Percentiles rank a stretch among this genome's conserved stretches.
Evolutionary conservation across 53 echinoderm and acorn worm species (phyloP).

Genomic region (Antedon mediterranea): DNA sequence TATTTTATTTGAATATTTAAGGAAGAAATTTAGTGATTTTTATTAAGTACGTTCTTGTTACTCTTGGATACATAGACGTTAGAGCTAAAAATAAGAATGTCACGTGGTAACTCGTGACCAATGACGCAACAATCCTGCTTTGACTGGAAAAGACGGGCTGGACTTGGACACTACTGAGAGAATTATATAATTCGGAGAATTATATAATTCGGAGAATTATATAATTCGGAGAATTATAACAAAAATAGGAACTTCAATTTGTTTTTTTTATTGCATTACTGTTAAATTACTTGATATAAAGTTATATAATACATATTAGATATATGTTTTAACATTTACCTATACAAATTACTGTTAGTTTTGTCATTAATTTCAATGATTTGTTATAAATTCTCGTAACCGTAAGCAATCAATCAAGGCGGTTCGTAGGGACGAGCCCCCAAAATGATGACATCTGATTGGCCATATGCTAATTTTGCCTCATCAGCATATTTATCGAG

Average conservation of each 20-base stretch:
- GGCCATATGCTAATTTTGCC: constrained; percentile 22
- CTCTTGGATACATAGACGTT: neutral
- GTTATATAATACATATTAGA: too few species aligned
- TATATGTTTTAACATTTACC: too few species aligned
- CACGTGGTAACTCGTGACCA: neutral
- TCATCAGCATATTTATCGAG: constrained; percentile 34
- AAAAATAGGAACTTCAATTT: too few species aligned
- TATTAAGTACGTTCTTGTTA: neutral
- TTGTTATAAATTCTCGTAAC: constrained; percentile 57
- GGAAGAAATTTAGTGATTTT: neutral
- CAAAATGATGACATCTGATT: constrained; percentile 29
- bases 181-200: too few species aligned
- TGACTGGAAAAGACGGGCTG: neutral
- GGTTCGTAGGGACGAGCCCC: constrained; percentile 39
- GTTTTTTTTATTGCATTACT: too few species aligned
- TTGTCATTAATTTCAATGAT: neutral
- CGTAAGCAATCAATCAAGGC: constrained; percentile 21
- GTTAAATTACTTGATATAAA: too few species aligned
- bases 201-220: too few species aligned
- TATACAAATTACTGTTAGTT: too few species aligned
- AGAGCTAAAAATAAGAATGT: neutral
- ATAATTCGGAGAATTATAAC: too few species aligned
- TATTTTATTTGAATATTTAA: neutral
- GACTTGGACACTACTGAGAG: neutral
- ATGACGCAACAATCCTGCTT: neutral